These are phyloP conservation scores for Synanthedon myopaeformis DNA, from an alignment of 2,888 invertebrate species.

Conservation along the genomic window DNA sequence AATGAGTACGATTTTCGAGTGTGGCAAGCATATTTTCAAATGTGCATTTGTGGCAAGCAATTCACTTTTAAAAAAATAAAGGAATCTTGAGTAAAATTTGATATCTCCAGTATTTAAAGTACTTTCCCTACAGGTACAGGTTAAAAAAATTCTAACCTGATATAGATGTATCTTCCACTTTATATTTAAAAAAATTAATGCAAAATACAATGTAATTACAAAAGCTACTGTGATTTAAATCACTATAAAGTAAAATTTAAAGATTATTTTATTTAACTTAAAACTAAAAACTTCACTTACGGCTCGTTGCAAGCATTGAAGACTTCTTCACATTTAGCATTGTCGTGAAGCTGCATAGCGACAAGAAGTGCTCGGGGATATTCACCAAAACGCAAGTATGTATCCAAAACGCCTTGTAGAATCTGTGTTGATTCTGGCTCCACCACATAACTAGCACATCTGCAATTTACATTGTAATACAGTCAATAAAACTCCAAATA, in stretches of 20 bases:
- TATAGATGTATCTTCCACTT: no score
- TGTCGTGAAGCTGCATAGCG: conserved; percentile 90
- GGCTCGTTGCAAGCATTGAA: conserved; percentile 86
- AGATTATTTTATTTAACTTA: neutral
- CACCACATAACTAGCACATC: conserved; percentile 95
- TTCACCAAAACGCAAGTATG: conserved; percentile 89
- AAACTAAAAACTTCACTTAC: conserved; percentile 61
- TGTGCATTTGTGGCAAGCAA: no score
- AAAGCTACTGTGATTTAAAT: neutral
- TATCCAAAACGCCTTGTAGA: conserved; percentile 82
- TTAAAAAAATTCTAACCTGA: no score
- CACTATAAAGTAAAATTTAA: neutral
- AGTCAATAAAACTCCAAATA: no score
- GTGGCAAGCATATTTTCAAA: no score
- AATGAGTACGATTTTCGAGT: no score
- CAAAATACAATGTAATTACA: neutral
- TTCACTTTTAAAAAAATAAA: no score
- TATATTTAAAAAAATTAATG: no score
- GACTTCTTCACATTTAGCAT: conserved; percentile 83
- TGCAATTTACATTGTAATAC: conserved; percentile 33
- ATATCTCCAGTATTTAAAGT: no score
- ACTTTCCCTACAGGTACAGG: no score
- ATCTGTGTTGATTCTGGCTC: conserved; percentile 92
- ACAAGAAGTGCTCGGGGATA: conserved; percentile 90
- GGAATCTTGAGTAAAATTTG: no score